Evolutionary conservation across 2,113 vertebrate genomes (phyloP).

Genomic region (Hassar affinis): DNA sequence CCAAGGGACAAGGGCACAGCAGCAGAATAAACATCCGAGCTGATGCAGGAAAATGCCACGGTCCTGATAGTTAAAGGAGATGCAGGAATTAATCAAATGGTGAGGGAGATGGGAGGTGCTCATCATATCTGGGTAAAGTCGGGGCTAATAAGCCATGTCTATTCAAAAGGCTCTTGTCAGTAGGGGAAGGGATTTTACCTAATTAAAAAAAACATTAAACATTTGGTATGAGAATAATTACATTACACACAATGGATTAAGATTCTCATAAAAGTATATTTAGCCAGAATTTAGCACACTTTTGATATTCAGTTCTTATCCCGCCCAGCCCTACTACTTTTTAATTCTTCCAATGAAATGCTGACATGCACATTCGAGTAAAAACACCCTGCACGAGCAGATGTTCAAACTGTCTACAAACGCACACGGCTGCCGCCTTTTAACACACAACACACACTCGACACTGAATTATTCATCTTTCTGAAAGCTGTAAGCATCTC

Average conservation of each 20-base stretch:
- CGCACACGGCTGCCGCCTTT: background rate
- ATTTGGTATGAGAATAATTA: background rate
- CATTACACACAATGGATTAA: background rate
- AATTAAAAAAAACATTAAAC: no score
- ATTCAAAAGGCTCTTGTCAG: background rate
- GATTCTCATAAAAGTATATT: background rate
- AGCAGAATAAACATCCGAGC: background rate
- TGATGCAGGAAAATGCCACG: background rate
- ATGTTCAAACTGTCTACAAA: background rate
- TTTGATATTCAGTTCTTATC: background rate
- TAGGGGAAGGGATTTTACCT: no score
- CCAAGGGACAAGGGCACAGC: background rate
- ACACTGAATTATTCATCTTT: constrained; percentile 33
- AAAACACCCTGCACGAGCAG: background rate
- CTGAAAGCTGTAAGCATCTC: constrained; percentile 22
- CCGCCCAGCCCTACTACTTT: background rate
- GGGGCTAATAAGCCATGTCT: background rate
- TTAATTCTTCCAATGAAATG: background rate
- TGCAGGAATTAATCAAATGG: constrained; percentile 10
- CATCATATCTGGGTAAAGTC: background rate
- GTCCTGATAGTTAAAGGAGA: background rate
- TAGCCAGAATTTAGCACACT: background rate
- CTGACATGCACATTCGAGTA: background rate
- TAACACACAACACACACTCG: background rate
- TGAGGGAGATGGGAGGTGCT: background rate